Base-by-base conservation (phyloP, 2,113 vertebrate species). In the Etheostoma cragini region DNA sequence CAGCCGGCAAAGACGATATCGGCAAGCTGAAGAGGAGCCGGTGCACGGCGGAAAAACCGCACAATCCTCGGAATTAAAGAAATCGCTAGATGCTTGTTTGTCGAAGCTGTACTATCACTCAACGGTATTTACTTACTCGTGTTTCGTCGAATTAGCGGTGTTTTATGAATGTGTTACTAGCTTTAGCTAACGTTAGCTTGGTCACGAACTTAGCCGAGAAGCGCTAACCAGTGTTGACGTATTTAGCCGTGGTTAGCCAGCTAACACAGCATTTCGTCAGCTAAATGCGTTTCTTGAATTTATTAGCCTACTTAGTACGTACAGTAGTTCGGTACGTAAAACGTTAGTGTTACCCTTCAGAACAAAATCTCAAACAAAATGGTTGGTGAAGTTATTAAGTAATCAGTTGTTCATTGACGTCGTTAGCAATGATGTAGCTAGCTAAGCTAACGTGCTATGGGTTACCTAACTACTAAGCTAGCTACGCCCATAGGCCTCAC, bases 1-100 rank as follows among this genome's bases (percentile, higher is more conserved):
- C 89, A 91, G 91, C 89, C 92, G 91, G 91, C 72, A 82, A n/a
- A 83, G 63, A 63, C 79, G 8, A 19, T 0, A 84, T 76, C 69
- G 84, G 82, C 24, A 72, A 68, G 57, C 8, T 10, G 2, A 68
- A 68, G 63, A 66, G 80, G 75, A 65, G 65, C 75, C 80, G 76
- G 88, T 35, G 38, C 38, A 60, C 60, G 57, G 75, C 74, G 38
- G 22, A 50, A 30, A 56, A 47, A 56, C 53, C 15, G n/a, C 19
- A 12, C 53, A 1, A 26, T 62, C 80, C 52, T 30, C 38, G 78
- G 80, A 66, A 81, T 82, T 56, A 90, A 56, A 65, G 22, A 13
- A 2, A 22, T 30, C 30, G 30, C 30, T 15, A 5, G n/a, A 16
- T 24, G 26, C 38, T 4, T 7, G 80, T 46, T 65, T 45, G 7